Evolutionary conservation across 2,797 vertebrate species (phyloP), one percentile per base, ranked within the genome.

Genomic region (Ispidina picta): DNA sequence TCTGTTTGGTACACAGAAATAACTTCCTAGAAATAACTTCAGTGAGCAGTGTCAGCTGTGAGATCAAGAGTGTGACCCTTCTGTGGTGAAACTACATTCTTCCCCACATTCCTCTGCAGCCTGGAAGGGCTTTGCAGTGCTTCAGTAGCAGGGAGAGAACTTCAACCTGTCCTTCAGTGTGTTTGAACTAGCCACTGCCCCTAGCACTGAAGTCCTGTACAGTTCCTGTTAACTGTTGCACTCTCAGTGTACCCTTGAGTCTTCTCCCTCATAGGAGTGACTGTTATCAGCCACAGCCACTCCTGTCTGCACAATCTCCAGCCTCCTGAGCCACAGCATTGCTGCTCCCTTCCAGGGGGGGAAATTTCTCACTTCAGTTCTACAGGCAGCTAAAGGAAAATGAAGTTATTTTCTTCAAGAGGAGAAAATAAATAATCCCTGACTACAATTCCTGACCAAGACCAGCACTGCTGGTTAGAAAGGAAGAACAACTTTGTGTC

Each of bases 221-320:
- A 5, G 21, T 71, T 55, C 31, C 46, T 78, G 44, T 72, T 76
- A 37, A 25, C 28, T 83, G 59, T 26, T 49, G 46, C 44, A 21
- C 51, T 80, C 55, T 39, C 17, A 4, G 4, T 41, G 22, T 10
- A 9, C 28, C 15, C 59, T 74, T 88, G 97, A 96, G 33, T 95
- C 52, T 18, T 89, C 75, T 54, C 54, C 68, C 48, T 88, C 80
- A 69, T 6, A 97, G 96, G 46, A 96, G 65, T 96, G 95, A 81
- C 96, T 97, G 96, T 55, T 98, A 97, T 10, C 97, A 96, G 59
- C 97, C 11, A 97, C 93, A 0, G 89, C 5, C 5, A 1, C 96
- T 97, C 85, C 97, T 97, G 2, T 72, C 85, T 82, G 41, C 76
- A 64, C 46, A 59, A 26, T 92, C 87, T 2, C 97, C 98, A 77